These are phyloP conservation scores for Bombus pascuorum DNA, from an alignment of 1,140 invertebrate genomes.

Conservation along the genomic window DNA sequence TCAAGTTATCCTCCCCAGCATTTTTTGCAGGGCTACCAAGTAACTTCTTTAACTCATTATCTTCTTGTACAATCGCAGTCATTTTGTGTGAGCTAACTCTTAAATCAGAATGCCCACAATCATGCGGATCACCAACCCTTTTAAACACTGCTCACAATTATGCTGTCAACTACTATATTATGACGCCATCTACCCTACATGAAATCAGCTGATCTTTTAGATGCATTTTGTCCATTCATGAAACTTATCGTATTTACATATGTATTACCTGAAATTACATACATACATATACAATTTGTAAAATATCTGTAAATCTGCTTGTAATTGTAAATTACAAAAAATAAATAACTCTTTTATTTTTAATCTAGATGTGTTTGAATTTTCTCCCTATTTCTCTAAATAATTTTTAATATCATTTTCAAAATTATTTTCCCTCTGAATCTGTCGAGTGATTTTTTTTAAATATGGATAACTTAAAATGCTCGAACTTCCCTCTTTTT, in stretches of 20 bases:
- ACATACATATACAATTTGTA: neutral
- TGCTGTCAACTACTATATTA: neutral
- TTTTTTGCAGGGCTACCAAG: conserved; percentile 73
- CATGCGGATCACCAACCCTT: neutral
- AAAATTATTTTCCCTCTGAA: no score
- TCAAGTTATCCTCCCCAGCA: conserved; percentile 71
- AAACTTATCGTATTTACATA: neutral
- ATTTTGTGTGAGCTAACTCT: conserved; percentile 16
- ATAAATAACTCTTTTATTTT: neutral
- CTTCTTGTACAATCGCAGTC: conserved; percentile 49
- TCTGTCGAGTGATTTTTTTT: no score
- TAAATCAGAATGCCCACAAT: neutral
- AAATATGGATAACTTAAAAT: no score
- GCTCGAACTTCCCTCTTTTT: no score
- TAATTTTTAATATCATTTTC: no score
- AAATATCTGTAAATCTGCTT: neutral
- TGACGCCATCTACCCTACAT: conserved; percentile 18
- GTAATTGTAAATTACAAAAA: neutral
- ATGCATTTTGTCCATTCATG: neutral
- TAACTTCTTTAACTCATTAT: conserved; percentile 74
- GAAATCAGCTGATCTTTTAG: conserved; percentile 5
- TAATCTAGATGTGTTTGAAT: no score
- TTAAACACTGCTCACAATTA: neutral
- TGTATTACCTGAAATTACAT: no score
- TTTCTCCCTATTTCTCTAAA: no score